Base-by-base conservation (phyloP, 2,888 invertebrate genomes). In the Drepana falcataria region DNA sequence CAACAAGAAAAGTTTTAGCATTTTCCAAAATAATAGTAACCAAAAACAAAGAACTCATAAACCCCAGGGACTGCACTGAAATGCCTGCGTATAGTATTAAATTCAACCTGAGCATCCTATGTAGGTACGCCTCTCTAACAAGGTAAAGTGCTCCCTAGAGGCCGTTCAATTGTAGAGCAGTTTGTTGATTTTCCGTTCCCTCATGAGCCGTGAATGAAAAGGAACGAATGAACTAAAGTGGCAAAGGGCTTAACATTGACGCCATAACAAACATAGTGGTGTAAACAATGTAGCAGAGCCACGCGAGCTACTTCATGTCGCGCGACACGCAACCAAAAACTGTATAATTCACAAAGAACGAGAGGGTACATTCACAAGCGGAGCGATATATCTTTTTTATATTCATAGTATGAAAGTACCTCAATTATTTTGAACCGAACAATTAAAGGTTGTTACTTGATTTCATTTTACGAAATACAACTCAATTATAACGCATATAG, bases 241-340 rank as follows among this genome's bases (percentile, higher is more conserved):
- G 53, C 54, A 60, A 66, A 65, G 64, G 64, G 48, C 57, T 59
- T 59, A 61, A 53, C 56, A 59, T 61, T 65, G 65, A 52, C 63
- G 63, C 60, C 52, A 56, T 66, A 65, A 66, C 64, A 63, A 61
- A 65, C 68, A 65, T 61, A 56, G 66, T 57, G 56, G 59, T 58
- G 65, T 67, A 69, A 74, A 73, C 68, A 70, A 64, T 57, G 65
- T 55, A 53, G 51, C 57, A 55, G 57, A 49, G 61, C 58, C 81
- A 79, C 76, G 79, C 77, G 60, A 78, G 59, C 55, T 54, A 58
- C 51, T 59, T 64, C 64, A 54, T 61, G 65, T 52, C 53, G 59
- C 53, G 51, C 55, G 69, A 66, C 77, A 74, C 69, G 73, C 70
- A 56, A 73, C 55, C 21, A 21, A 54, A 41, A 55, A 52, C 56